Base-by-base conservation (phyloP, 2,888 invertebrate species). In the Drosophila mimica region DNA sequence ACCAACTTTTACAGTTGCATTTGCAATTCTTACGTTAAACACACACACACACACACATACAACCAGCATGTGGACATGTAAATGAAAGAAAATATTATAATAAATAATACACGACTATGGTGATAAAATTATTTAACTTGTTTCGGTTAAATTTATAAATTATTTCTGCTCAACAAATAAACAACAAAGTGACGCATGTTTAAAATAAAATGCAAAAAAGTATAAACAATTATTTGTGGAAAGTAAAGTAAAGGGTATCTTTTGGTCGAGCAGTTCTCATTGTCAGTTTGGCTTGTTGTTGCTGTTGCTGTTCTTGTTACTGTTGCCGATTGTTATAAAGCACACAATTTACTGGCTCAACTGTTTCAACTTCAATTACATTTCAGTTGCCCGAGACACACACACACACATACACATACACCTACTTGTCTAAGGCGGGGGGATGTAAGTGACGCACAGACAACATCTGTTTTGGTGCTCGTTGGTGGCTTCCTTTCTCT, bases 311-410 rank as follows among this genome's bases (percentile, higher is more conserved):
- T 38, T 48, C 7, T 53, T 20, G 20, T 53, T 77, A 59, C 38
- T 78, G 58, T 48, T 60, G 46, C 57, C 68, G 78, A 52, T 76
- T 66, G 72, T 64, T 79, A 61, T 81, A 28, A 60, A 49, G 73
- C 75, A 67, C 70, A 84, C 74, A 84, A 82, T 84, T 78, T 82
- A 85, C 85, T 82, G 81, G 66, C 79, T 79, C 82, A 82, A 82
- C 81, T 82, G 81, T 85, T 85, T 82, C 79, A 73, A 75, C 82
- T 85, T 82, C 82, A 82, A 82, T 82, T 85, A 79, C 85, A 73
- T 72, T 75, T 75, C 72, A 63, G 51, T 60, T 74, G 70, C 54
- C 53, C 28, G 60, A 59, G 70, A 48, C 69, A 38, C 61, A 57
- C 40, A 33, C 33, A 34, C 20, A 33, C 31, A 20, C 13, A 52